These are phyloP conservation scores for Chiloscyllium punctatum DNA, from an alignment of 2,797 vertebrate species.

Conservation along the genomic window DNA sequence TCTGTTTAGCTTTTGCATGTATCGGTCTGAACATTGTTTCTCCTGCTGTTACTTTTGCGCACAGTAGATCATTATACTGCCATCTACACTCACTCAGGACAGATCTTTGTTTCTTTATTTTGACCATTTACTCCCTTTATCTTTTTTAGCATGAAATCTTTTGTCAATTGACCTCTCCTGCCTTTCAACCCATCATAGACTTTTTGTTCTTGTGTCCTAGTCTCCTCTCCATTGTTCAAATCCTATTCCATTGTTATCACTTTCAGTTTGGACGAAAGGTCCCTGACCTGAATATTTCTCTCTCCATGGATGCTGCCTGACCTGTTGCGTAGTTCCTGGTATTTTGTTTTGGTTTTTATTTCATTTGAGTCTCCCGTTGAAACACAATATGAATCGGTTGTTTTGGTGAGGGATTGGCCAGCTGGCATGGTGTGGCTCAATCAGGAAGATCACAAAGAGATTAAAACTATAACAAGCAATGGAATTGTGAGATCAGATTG, in stretches of 20 bases:
- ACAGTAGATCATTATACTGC: background rate
- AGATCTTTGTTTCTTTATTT: background rate
- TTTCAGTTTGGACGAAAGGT: background rate
- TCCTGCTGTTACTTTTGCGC: background rate
- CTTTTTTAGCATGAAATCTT: background rate
- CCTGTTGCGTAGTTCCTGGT: too few relatives aligned
- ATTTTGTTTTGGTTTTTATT: background rate
- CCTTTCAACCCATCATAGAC: background rate
- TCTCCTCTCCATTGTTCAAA: background rate
- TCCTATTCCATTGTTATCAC: background rate
- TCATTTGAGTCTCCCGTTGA: background rate
- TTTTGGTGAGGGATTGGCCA: background rate
- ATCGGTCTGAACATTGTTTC: background rate
- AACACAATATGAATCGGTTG: background rate
- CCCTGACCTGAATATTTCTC: background rate
- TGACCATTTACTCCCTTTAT: background rate
- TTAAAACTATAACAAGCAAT: background rate
- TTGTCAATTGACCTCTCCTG: background rate
- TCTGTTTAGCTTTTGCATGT: background rate
- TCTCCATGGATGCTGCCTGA: background rate
- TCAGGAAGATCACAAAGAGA: background rate
- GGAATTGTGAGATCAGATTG: background rate
- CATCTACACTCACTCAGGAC: background rate
- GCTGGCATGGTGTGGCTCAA: background rate
- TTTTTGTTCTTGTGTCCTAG: background rate